Base-by-base conservation (phyloP, 1,140 invertebrate species). In the Apis dorsata region DNA sequence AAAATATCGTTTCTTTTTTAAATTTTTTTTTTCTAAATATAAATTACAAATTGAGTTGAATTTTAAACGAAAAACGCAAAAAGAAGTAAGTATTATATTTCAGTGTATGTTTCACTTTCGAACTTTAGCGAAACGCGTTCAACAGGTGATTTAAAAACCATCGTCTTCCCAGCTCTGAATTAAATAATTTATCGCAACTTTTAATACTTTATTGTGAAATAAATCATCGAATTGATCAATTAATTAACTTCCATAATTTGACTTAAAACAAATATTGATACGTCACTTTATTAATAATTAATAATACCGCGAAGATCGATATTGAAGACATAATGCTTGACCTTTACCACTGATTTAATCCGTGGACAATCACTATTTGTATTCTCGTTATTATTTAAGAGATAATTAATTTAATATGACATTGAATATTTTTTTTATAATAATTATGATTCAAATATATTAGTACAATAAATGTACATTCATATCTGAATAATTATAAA, bases 111-210 rank as follows among this genome's bases (percentile, higher is more conserved):
- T 34, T 8, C 34, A 34, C 62, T 19, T 2, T 51, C 19, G 19
- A 19, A 24, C 1, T 55, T 21, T 24, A 5, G 19, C 9, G 21
- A 21, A 44, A 80, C 53, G 55, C 60, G 73, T 80, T 80, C 69
- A 73, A 80, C 78, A 80, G 69, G 78, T 73, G 69, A 80, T 80
- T 63, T 73, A 65, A 80, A 73, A 80, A 19, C n/a, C 57, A 79
- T 79, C 68, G 10, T 55, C 24, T 55, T 70, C 21, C 51, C 49
- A 3, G 21, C 7, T 7, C 19, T 51, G 59, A 80, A 80, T 80
- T 15, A 51, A 73, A 15, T 21, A 9, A 44, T 44, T 65, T 55
- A 51, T 72, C 78, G 59, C 57, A 65, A 80, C 69, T 63, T 63
- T 73, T 65, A n/a, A 72, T 73, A 73, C 70, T 70, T 79, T 51